A percentile compares a stretch with the other conserved stretches of the same genome.
Evolutionary conservation across 2,888 invertebrate genomes (phyloP).

Genomic region (Spicauda simplicius): DNA sequence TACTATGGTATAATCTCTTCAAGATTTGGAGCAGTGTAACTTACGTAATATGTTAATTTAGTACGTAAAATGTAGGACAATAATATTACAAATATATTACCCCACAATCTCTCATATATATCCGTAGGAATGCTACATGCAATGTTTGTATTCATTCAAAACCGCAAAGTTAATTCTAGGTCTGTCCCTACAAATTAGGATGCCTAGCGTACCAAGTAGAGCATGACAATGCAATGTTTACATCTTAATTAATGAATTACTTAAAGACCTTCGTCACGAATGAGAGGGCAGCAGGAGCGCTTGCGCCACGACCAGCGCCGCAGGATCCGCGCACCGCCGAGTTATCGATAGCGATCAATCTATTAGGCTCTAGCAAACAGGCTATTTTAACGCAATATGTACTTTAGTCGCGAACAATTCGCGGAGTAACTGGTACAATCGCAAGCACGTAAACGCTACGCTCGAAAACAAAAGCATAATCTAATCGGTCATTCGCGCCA

Average conservation of each 20-base stretch:
- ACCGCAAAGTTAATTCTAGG: background rate
- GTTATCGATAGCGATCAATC: conserved; percentile 20
- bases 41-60: no score
- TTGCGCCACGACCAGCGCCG: conserved; percentile 15
- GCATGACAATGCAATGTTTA: conserved; percentile 1
- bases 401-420: background rate
- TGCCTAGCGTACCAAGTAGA: background rate
- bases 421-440: no score
- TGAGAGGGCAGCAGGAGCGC: background rate
- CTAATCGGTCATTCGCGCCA: no score
- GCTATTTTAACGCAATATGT: background rate
- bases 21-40: no score
- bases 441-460: no score
- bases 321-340: conserved; percentile 23
- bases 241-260: conserved; percentile 2
- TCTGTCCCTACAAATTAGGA: background rate
- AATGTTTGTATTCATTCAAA: no score
- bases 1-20: no score
- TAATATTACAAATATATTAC: no score
- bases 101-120: background rate
- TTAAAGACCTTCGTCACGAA: conserved; percentile 1
- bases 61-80: no score
- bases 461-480: no score
- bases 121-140: background rate
- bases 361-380: background rate